Conservation (phyloP, 2,113 vertebrate genomes). For the Crotalus helleri region DNA sequence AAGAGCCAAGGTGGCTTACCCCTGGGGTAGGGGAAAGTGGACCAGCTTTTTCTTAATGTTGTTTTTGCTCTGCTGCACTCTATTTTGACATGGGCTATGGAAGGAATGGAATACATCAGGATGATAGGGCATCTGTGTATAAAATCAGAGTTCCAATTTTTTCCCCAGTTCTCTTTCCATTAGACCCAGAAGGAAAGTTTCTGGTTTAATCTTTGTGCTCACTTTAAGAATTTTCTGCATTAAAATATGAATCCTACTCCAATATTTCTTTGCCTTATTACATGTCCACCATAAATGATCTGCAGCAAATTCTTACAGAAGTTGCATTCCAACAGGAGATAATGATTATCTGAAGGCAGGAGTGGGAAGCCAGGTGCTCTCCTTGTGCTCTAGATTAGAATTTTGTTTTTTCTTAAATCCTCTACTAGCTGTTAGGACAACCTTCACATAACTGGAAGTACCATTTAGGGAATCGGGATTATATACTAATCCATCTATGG, state of each 20-base stretch:
- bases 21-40: too few species aligned
- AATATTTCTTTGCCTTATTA: too few species aligned
- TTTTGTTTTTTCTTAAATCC: neutral
- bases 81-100: neutral
- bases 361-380: neutral
- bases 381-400: neutral
- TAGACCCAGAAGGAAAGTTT: too few species aligned
- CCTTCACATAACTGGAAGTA: neutral
- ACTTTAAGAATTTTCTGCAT: too few species aligned
- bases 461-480: neutral
- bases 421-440: neutral
- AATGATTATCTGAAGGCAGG: neutral
- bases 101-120: neutral
- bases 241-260: too few species aligned
- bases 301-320: neutral
- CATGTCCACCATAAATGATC: neutral
- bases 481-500: neutral
- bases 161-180: too few species aligned
- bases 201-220: too few species aligned
- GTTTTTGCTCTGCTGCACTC: neutral
- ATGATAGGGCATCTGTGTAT: neutral
- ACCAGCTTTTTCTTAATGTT: neutral
- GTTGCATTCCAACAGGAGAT: neutral
- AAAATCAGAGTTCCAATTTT: too few species aligned
- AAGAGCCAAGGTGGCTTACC: too few species aligned